phyloP scores from a whole-genome alignment of 2,113 vertebrate genomes.

The Trematomus loennbergii region DNA sequence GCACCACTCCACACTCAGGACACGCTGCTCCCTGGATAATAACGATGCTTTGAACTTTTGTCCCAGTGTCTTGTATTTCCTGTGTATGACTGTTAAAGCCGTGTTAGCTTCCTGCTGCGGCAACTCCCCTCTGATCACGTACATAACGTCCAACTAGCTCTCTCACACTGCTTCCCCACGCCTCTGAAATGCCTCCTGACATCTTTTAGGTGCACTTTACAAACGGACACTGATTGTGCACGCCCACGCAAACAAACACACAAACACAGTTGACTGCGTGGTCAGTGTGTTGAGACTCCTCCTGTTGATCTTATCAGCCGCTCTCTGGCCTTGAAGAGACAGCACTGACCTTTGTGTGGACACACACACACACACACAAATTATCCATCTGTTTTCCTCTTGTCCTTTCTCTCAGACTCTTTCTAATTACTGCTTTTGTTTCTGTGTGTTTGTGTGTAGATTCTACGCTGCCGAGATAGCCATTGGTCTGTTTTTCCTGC shows the following conservation, averaged over 20 bases:
- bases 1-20: not conserved
- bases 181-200: slow-evolving; percentile 22
- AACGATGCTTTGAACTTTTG: slow-evolving; percentile 16
- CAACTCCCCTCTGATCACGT: not conserved
- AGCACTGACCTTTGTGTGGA: slow-evolving; percentile 72
- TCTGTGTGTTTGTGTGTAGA: slow-evolving; percentile 77
- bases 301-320: slow-evolving; percentile 79
- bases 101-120: slow-evolving; percentile 1
- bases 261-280: slow-evolving; percentile 6
- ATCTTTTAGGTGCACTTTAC: slow-evolving; percentile 11
- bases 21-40: not conserved
- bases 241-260: slow-evolving; percentile 12
- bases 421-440: slow-evolving; percentile 58
- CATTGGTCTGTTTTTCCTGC: slow-evolving; percentile 95
- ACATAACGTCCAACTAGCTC: slow-evolving; percentile 12
- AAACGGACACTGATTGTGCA: slow-evolving; percentile 15
- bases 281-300: slow-evolving; percentile 52
- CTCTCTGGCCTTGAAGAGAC: slow-evolving; percentile 69
- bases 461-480: slow-evolving; percentile 98
- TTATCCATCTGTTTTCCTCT: slow-evolving; percentile 28
- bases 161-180: not conserved
- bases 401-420: slow-evolving; percentile 41
- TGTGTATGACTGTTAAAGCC: not conserved
- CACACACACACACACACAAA: slow-evolving; percentile 35
- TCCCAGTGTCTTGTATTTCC: not conserved